These are phyloP conservation scores for Chrysomela aeneicollis DNA, from an alignment of 2,888 invertebrate genomes.

Conservation along the genomic window DNA sequence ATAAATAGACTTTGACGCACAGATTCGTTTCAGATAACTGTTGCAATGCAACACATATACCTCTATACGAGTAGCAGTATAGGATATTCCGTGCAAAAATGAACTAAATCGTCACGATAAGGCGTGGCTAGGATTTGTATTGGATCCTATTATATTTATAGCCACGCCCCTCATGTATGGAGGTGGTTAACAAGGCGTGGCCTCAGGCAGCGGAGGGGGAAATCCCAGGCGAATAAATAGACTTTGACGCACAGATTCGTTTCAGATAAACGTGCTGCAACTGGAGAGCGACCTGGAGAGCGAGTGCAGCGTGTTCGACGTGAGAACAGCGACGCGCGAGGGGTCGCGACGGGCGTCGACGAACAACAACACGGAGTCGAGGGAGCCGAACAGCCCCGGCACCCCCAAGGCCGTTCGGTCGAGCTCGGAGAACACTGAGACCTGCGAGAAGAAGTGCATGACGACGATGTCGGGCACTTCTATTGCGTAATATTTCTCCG, in stretches of 20 bases:
- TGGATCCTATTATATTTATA: too few relatives aligned
- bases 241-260: constrained; percentile 30
- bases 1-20: too few relatives aligned
- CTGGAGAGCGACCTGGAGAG: constrained; percentile 68
- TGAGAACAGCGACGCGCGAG: constrained; percentile 63
- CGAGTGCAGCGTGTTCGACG: constrained; percentile 69
- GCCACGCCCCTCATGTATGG: too few relatives aligned
- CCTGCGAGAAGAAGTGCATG: constrained; percentile 65
- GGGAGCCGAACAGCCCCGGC: constrained; percentile 53
- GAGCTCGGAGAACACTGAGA: constrained; percentile 65
- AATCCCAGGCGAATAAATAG: too few relatives aligned
- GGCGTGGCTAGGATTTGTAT: too few relatives aligned
- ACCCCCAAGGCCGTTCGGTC: constrained; percentile 63
- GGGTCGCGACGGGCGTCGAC: constrained; percentile 62
- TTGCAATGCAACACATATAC: too few relatives aligned
- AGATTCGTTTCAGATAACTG: too few relatives aligned
- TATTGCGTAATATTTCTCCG: constrained; percentile 63
- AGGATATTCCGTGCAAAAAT: too few relatives aligned
- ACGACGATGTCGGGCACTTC: constrained; percentile 68
- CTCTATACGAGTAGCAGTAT: too few relatives aligned
- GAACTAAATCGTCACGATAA: too few relatives aligned
- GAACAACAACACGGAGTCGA: constrained; percentile 57
- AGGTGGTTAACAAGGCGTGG: too few relatives aligned
- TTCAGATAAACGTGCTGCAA: constrained; percentile 62
- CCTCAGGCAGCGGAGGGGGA: too few relatives aligned